Conservation (phyloP, 2,113 vertebrate species). For the Ceyx margarethae region DNA sequence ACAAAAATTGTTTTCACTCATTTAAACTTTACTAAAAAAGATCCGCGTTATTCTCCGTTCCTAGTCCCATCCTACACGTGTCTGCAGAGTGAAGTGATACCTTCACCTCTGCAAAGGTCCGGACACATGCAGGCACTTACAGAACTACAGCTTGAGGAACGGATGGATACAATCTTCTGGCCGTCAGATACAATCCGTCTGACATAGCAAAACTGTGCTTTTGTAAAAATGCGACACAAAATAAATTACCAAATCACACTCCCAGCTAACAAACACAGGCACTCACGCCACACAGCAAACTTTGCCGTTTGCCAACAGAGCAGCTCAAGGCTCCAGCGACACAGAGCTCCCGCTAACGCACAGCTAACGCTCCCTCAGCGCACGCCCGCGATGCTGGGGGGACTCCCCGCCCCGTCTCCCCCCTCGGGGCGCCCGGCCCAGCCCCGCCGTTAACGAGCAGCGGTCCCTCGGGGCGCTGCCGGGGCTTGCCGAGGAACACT, state of each 20-base stretch:
- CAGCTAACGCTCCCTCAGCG: rapidly evolving
- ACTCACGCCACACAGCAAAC: not conserved
- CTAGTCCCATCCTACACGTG: not conserved
- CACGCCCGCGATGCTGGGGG: not conserved
- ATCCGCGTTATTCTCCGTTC: not conserved
- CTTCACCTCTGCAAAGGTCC: not conserved
- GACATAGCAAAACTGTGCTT: not conserved
- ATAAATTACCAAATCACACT: no score
- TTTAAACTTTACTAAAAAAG: not conserved
- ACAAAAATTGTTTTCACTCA: not conserved
- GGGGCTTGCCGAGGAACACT: not conserved
- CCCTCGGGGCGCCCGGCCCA: not conserved
- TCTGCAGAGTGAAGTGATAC: not conserved
- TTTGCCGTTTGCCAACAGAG: not conserved
- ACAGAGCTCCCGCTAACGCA: not conserved
- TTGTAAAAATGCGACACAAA: not conserved
- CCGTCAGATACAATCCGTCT: not conserved
- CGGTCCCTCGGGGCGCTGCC: not conserved
- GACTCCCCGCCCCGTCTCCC: not conserved
- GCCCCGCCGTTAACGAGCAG: not conserved
- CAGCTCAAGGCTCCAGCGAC: not conserved
- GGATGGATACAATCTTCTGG: not conserved
- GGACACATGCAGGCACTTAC: not conserved
- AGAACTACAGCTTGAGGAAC: not conserved
- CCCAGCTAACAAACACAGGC: not conserved